Conservation (phyloP, 2,113 vertebrate species). For the Sturnus vulgaris region DNA sequence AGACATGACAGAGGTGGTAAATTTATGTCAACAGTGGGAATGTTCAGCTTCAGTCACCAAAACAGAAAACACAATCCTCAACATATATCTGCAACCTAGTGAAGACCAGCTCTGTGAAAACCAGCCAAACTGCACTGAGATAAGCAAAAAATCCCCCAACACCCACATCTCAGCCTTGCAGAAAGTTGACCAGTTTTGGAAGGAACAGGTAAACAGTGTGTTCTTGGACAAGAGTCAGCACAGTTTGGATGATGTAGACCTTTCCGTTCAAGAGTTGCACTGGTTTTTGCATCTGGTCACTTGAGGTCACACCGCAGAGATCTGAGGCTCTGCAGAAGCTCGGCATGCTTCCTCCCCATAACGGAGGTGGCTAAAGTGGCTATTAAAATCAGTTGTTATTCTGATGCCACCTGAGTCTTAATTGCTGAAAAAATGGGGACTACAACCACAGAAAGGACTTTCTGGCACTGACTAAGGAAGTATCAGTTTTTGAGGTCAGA, state of each 20-base stretch:
- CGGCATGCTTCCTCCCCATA: neutral
- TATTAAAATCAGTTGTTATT: neutral
- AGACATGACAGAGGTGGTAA: neutral
- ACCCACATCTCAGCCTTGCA: neutral
- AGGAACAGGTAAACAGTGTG: conserved; percentile 42
- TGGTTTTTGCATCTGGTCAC: neutral
- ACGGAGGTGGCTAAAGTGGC: neutral
- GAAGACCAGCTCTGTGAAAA: neutral
- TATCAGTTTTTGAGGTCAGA: conserved; percentile 18
- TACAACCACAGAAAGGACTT: conserved; percentile 34
- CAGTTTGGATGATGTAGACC: neutral
- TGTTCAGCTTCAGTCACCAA: neutral
- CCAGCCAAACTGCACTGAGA: neutral
- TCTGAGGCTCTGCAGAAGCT: neutral
- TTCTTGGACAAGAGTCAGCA: conserved; percentile 16
- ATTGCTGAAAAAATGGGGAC: neutral
- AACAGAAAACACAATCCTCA: neutral
- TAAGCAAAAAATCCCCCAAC: neutral
- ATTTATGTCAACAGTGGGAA: neutral
- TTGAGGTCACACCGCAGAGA: neutral
- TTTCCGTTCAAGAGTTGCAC: neutral
- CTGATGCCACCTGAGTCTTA: conserved; percentile 28
- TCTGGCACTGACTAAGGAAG: conserved; percentile 6
- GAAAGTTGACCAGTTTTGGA: neutral
- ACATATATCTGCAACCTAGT: neutral